A percentile compares a stretch with the other conserved stretches of the same genome.
These are phyloP conservation scores for Scyliorhinus canicula DNA, from an alignment of 2,797 vertebrate genomes.

Conservation along the genomic window DNA sequence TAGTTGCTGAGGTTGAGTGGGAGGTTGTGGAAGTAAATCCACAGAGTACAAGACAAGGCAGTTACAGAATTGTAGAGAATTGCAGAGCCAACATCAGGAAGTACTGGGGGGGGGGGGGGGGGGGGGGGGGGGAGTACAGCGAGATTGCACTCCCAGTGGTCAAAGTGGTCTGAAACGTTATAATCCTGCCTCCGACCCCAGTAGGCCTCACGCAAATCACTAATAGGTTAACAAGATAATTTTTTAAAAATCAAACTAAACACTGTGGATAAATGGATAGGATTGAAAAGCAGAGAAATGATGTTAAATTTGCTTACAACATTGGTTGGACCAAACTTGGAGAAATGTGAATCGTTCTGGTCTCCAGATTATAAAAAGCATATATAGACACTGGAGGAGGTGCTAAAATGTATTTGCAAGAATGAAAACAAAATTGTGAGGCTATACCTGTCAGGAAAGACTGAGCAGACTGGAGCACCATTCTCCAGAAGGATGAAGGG, in stretches of 20 bases:
- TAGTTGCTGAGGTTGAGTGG: not conserved
- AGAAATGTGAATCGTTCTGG: not conserved
- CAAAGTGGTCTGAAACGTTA: not conserved
- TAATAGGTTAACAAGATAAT: not conserved
- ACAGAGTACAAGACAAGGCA: not conserved
- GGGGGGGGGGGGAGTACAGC: not conserved
- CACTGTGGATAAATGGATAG: not conserved
- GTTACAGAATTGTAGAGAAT: not conserved
- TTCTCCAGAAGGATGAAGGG: not conserved
- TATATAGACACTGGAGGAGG: too few relatives aligned
- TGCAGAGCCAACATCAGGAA: not conserved
- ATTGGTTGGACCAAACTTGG: not conserved
- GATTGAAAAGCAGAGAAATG: constrained; percentile 6
- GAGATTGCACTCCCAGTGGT: not conserved
- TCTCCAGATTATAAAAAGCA: not conserved
- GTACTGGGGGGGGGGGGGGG: too few relatives aligned
- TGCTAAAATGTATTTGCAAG: not conserved
- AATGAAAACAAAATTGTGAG: not conserved
- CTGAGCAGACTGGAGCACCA: not conserved
- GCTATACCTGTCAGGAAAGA: not conserved
- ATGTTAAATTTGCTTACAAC: not conserved
- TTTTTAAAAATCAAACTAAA: not conserved
- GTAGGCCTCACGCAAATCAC: not conserved
- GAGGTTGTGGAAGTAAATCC: not conserved
- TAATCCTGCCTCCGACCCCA: not conserved